Base-by-base conservation (phyloP, 2,888 invertebrate species). In the Norana najaformis region DNA sequence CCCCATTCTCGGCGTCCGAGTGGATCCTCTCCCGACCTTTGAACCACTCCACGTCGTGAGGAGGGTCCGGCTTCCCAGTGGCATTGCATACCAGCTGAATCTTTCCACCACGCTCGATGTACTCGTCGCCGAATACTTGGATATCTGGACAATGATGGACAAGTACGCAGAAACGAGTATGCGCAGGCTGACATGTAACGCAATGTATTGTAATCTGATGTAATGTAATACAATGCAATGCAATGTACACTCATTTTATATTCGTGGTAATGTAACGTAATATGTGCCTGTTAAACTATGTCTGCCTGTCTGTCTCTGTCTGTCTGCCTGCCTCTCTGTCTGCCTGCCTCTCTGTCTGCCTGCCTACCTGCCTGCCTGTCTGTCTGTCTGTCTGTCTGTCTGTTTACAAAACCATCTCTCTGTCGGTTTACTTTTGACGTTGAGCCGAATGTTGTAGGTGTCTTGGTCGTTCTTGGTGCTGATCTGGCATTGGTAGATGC, bases 21-120 rank as follows among this genome's bases (percentile, higher is more conserved):
- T 92, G 91, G 38, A 94, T 92, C 91, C 92, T 92, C 90, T 92
- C 92, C 30, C 94, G 94, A 89, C 93, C 93, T 90, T 93, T 93
- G 91, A 93, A 94, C 94, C 94, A 94, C 90, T 93, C 93, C 88
- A 94, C 93, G 91, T 94, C 93, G 69, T 93, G 93, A 18, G 94
- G 94, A 11, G 93, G 93, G 83, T 93, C 93, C 35, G 93, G 93
- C 53, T 93, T 93, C 6, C 94, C 94, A 14, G 94, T 93, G 36
- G 94, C 94, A 91, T 94, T 94, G 91, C 94, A 94, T 89, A 92
- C 91, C 83, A 94, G 92, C 39, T 92, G 91, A 20, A 94, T 92
- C 35, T 92, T 88, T 35, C 93, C 93, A 0, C 94, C 94, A 34
- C 92, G 91, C 90, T 94, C 94, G 85, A 94, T 93, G 89, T 93